Base-by-base conservation (phyloP, 2,888 invertebrate species). In the Tholera decimalis region DNA sequence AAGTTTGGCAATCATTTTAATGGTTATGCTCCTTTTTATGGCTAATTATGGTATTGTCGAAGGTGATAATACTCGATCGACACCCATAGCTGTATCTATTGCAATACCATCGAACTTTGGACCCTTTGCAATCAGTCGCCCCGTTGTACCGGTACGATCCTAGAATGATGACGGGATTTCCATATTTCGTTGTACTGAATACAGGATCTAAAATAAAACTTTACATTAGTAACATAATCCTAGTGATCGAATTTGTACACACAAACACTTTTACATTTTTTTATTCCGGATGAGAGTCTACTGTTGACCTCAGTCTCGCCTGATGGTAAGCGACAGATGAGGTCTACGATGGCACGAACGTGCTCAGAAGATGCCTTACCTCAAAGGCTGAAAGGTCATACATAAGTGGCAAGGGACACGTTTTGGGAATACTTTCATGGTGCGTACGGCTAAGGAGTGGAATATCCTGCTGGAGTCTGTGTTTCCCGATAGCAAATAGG, bases 81-180 rank as follows among this genome's bases (percentile, higher is more conserved):
- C 68, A 63, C 15, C 68, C 64, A 18, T 18, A 18, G 13, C 30
- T n/a, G 39, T 51, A 41, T 11, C 35, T 37, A 3, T 33, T 44
- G 13, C 66, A 67, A n/a, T 24, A 46, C 66, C 66, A 62, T 0
- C 62, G 46, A 3, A 39, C 39, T 39, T 51, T 50, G 2, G 51
- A 18, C 0, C 62, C 68, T 44, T 43, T 58, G 37, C 33, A 63
- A 0, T 15, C 41, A 7, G 15, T 43, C 1, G 9, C 35, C 3
- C 46, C 30, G 24, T 70, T 55, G 41, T 56, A 70, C 11, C 65
- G 56, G 39, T 65, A 51, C 1, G n/a, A 8, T 22, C 69, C 69
- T n/a, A 69, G 15, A 7, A 51, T 43, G 3, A 69, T 20, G 8
- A 65, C 59, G 11, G 51, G 65, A 13, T 64, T 65, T 3, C 69